These are phyloP conservation scores for Apis laboriosa DNA, from an alignment of 1,140 invertebrate genomes.

Conservation along the genomic window DNA sequence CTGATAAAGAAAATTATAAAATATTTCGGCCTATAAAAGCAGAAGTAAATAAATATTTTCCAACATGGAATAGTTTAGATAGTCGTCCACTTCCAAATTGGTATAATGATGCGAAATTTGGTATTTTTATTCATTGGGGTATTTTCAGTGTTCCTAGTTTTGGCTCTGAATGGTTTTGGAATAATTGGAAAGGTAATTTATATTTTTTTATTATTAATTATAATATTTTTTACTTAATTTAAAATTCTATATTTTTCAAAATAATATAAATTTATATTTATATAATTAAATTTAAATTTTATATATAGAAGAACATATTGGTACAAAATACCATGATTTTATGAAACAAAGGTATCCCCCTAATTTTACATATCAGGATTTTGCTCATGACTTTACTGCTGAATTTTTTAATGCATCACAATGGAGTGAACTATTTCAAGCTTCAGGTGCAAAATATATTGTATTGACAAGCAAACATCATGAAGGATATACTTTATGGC, in stretches of 20 bases:
- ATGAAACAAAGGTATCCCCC: constrained; percentile 90
- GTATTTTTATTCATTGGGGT: constrained; percentile 97
- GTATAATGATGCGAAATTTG: constrained; percentile 95
- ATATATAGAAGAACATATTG: constrained; percentile 57
- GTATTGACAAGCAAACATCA: constrained; percentile 97
- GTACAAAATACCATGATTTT: constrained; percentile 81
- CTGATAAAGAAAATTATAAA: background rate
- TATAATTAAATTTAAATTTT: background rate
- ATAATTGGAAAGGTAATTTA: constrained; percentile 85
- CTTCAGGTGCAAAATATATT: constrained; percentile 92
- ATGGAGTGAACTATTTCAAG: constrained; percentile 89
- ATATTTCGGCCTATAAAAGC: background rate
- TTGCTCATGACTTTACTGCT: constrained; percentile 89
- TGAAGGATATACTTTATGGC: constrained; percentile 95
- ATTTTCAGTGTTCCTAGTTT: constrained; percentile 94
- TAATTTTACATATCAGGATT: constrained; percentile 93
- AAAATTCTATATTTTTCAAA: constrained; percentile 6
- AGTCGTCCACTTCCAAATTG: constrained; percentile 90
- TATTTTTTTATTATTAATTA: constrained; percentile 5
- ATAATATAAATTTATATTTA: background rate
- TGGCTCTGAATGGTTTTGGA: constrained; percentile 94
- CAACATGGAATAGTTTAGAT: constrained; percentile 93
- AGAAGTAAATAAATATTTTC: constrained; percentile 78
- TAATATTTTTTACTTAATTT: background rate
- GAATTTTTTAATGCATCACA: constrained; percentile 90